Evolutionary conservation across 2,888 invertebrate genomes (phyloP), one percentile per base, ranked within the genome.

Genomic region (Caenorhabditis drosophilae): DNA sequence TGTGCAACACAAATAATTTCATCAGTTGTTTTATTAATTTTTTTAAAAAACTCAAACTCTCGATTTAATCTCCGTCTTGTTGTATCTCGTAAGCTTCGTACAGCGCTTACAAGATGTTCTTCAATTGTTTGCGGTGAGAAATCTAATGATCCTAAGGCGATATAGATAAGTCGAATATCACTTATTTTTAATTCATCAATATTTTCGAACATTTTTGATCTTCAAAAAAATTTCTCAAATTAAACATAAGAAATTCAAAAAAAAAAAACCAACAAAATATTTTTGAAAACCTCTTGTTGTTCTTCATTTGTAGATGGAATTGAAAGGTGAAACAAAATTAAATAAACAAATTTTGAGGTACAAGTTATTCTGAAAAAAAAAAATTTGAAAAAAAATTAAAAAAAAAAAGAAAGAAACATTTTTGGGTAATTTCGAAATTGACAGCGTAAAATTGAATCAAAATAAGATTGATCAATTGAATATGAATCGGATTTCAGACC

Each of bases 391-490:
- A 31, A 6, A 31, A 31, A 31, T 20, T 34, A 40, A 26, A 16
- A 15, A 20, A 38, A 26, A 38, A 49, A 26, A 49, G 2, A 12
- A 54, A 47, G 27, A 23, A 2, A 54, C 55, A 26, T 27, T 45
- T 63, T 63, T 6, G 63, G 56, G 20, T 63, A 63, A 7, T 63
- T 49, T 7, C 31, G 20, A 27, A 57, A 63, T 7, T 25, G 22
- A 27, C 52, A 52, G 3, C 53, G 42, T 7, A 63, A 48, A n/a
- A 56, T 47, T 4, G 63, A 52, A 35, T 63, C 53, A 11, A 57
- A 41, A 20, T 46, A 57, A 4, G 40, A 42, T 4, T 56, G 42
- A 1, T 26, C 16, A 0, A 12, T 9, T 31, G 31, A 31, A 9
- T 31, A 9, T 31, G n/a, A 15, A 15, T 51, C 38, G 0, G 48